Evolutionary conservation across 2,888 invertebrate species (phyloP).

Genomic region (Andrena bicolor): DNA sequence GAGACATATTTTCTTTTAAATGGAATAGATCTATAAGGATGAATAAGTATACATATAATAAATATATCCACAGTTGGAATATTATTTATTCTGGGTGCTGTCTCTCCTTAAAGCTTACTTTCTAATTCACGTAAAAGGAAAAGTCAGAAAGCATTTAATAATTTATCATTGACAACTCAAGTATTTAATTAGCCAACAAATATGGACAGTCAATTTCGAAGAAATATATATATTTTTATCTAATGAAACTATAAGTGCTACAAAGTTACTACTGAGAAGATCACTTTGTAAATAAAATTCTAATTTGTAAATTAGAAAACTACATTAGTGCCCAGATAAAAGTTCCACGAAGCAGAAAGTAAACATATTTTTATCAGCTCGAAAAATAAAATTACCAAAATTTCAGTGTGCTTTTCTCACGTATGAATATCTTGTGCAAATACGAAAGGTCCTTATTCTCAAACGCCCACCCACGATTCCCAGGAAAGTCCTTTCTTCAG

Average conservation of each 20-base stretch:
- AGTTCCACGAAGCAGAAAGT: neutral
- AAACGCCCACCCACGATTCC: slow-evolving; percentile 25
- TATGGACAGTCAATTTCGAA: no score
- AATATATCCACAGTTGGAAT: neutral
- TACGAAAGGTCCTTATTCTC: neutral
- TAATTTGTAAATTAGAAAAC: no score
- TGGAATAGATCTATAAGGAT: neutral
- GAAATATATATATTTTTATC: no score
- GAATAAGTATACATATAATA: no score
- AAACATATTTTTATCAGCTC: neutral
- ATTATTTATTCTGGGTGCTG: neutral
- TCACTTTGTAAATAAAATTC: no score
- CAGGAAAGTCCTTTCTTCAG: slow-evolving; percentile 22
- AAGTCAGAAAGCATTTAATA: no score
- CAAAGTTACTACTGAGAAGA: no score
- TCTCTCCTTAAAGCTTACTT: no score
- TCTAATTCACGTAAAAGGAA: no score
- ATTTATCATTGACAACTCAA: no score
- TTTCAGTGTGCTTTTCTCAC: neutral
- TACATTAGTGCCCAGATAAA: neutral
- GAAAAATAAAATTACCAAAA: neutral
- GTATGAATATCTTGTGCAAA: slow-evolving; percentile 11
- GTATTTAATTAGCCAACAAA: no score
- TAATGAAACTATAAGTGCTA: no score
- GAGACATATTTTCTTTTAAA: neutral